A percentile compares a stretch with the other conserved stretches of the same genome.
Conservation (phyloP, 2,113 vertebrate species). For the Pseudopipra pipra region DNA sequence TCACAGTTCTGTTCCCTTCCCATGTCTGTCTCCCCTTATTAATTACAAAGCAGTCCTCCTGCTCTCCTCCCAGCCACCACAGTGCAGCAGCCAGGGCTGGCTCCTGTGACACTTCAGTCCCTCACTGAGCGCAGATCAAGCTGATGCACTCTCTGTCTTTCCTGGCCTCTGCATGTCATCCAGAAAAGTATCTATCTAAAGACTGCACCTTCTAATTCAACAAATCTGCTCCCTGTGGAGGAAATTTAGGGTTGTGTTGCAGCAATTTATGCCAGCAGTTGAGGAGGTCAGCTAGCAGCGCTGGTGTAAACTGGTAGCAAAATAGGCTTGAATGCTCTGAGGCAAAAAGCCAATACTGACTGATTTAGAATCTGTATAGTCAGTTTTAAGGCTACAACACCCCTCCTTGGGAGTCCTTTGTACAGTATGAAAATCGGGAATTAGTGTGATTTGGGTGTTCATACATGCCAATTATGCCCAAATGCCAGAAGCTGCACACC, state of each 20-base stretch:
- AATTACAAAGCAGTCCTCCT: background rate
- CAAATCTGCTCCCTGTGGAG: background rate
- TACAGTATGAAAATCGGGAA: background rate
- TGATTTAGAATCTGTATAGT: background rate
- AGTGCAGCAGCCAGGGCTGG: background rate
- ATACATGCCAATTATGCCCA: accelerated
- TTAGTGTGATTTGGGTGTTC: background rate
- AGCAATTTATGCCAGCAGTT: background rate
- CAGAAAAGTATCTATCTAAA: background rate
- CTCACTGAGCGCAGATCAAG: background rate
- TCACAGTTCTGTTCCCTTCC: background rate
- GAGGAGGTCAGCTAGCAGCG: background rate
- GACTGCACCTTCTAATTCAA: slow-evolving; percentile 7
- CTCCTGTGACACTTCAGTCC: background rate
- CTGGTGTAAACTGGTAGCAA: background rate
- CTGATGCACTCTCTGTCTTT: background rate
- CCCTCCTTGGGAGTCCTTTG: background rate
- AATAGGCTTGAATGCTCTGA: background rate
- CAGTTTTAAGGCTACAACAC: background rate
- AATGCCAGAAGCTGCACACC: background rate
- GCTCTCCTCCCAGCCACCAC: background rate
- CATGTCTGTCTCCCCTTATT: background rate
- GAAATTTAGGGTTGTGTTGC: background rate
- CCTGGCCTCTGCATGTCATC: background rate
- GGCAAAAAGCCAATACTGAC: background rate